Conservation (phyloP, 2,797 vertebrate genomes). For the Gallirallus australis region DNA sequence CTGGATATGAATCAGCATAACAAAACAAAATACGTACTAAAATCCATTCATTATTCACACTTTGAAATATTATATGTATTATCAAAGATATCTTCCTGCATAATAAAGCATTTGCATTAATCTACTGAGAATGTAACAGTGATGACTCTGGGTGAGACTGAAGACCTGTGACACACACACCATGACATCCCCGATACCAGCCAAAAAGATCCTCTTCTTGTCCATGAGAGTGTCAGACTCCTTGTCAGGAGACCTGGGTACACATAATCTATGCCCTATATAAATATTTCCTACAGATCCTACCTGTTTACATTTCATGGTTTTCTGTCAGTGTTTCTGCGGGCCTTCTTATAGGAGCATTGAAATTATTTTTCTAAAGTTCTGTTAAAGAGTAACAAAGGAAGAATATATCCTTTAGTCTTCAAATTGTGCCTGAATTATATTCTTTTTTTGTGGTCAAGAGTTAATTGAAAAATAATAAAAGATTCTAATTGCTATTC, state of each 20-base stretch:
- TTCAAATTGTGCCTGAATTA: background rate
- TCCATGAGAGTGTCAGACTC: background rate
- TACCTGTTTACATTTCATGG: background rate
- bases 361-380: background rate
- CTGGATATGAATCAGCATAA: background rate
- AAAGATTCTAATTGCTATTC: background rate
- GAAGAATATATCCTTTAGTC: background rate
- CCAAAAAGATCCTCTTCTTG: background rate
- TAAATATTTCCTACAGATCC: background rate
- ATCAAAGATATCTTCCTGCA: background rate
- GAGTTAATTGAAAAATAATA: background rate
- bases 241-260: background rate
- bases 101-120: background rate
- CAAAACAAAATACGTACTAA: background rate
- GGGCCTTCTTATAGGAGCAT: background rate
- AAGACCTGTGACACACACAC: background rate
- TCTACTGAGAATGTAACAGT: background rate
- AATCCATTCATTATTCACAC: background rate
- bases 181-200: background rate
- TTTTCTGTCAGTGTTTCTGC: background rate
- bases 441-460: background rate
- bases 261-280: background rate
- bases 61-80: background rate
- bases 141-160: background rate
- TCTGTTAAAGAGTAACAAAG: rapidly evolving